phyloP scores from a whole-genome alignment of 1,140 invertebrate species.

The Nebria ingens region DNA sequence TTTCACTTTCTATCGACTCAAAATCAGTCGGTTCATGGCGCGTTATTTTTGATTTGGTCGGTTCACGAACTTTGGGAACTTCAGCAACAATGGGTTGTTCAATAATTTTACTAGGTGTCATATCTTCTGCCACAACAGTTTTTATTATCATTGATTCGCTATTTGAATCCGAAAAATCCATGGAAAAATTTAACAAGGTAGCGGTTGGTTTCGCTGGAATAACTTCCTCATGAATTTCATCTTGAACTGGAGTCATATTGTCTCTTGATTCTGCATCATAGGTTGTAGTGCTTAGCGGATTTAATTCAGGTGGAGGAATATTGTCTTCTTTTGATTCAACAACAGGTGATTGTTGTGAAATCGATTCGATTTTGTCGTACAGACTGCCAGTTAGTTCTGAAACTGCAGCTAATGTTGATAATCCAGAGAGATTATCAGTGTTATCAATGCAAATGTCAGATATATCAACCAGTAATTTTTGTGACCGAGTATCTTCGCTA shows the following conservation, averaged over 20 bases:
- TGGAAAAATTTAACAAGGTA: slow-evolving; percentile 25
- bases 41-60: background rate
- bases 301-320: slow-evolving; percentile 1
- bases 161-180: slow-evolving; percentile 24
- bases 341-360: slow-evolving; percentile 4
- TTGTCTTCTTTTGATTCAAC: slow-evolving; percentile 12
- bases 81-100: background rate
- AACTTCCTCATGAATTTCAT: background rate
- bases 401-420: slow-evolving; percentile 19
- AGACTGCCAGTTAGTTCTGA: slow-evolving; percentile 14
- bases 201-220: slow-evolving; percentile 19
- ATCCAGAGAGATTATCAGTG: slow-evolving; percentile 21
- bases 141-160: slow-evolving; percentile 7
- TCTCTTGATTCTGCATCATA: background rate
- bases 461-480: background rate
- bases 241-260: background rate
- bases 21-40: background rate
- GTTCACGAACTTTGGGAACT: background rate
- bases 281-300: background rate
- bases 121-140: background rate
- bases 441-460: background rate
- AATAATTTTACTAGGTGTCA: background rate
- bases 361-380: slow-evolving; percentile 6
- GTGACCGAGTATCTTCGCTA: background rate
- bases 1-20: slow-evolving; percentile 12